Evolutionary conservation across 2,113 vertebrate species (phyloP).

Genomic region (Grammomys dolichurus): DNA sequence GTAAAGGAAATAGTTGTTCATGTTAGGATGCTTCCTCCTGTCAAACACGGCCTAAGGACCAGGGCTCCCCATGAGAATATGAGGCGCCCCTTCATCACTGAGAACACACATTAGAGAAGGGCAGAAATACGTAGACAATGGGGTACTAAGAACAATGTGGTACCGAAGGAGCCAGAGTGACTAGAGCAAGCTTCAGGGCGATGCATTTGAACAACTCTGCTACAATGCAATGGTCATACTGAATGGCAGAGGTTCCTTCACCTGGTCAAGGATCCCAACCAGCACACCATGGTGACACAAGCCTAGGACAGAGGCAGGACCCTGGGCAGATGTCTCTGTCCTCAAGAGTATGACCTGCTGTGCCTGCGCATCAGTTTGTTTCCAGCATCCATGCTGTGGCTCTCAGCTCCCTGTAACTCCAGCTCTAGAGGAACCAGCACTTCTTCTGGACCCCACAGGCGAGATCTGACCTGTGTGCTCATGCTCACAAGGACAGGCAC

Average conservation of each 20-base stretch:
- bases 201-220: not conserved
- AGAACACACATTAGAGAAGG: not conserved
- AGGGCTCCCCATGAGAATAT: not conserved
- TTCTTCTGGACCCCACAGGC: not conserved
- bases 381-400: too few species aligned
- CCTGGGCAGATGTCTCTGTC: too few species aligned
- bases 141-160: not conserved
- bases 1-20: not conserved
- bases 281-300: not conserved
- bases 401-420: too few species aligned
- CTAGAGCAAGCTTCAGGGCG: not conserved
- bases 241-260: constrained; percentile 12
- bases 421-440: too few species aligned
- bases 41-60: not conserved
- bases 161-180: not conserved
- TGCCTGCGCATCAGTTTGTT: too few species aligned
- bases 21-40: not conserved
- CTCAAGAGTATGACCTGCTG: too few species aligned
- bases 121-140: not conserved
- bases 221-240: not conserved
- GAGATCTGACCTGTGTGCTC: not conserved
- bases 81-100: not conserved
- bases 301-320: not conserved
- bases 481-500: not conserved
- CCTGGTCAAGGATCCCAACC: not conserved